Conservation (phyloP, 2,797 vertebrate genomes). For the Sebastes trivittatus region DNA sequence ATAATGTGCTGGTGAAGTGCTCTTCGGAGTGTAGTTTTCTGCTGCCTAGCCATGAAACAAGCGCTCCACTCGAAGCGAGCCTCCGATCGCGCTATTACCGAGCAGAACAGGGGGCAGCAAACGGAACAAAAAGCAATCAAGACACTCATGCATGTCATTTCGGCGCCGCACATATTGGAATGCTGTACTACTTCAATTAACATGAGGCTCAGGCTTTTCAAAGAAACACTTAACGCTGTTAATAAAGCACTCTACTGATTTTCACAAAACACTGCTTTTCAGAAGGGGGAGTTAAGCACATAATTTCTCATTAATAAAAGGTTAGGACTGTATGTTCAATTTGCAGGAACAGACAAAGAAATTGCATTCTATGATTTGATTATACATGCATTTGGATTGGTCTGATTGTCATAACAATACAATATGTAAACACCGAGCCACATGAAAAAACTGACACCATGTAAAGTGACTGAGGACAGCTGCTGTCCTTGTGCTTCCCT, state of each 20-base stretch:
- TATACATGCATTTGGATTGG: constrained; percentile 3
- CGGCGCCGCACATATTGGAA: constrained; percentile 72
- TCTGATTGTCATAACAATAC: background rate
- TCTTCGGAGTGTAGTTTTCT: constrained; percentile 85
- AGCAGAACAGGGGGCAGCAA: constrained; percentile 71
- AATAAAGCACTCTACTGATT: constrained; percentile 64
- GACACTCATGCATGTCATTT: constrained; percentile 76
- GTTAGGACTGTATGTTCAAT: constrained; percentile 31
- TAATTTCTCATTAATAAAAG: constrained; percentile 55
- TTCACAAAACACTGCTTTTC: constrained; percentile 60
- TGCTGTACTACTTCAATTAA: constrained; percentile 74
- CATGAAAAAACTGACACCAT: constrained; percentile 55
- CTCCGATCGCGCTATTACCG: constrained; percentile 66
- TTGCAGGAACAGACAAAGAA: constrained; percentile 18
- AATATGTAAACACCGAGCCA: constrained; percentile 24
- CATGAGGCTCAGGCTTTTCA: constrained; percentile 62
- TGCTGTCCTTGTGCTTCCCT: constrained; percentile 72
- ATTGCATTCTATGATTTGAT: background rate
- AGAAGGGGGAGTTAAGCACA: constrained; percentile 34
- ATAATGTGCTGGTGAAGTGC: constrained; percentile 82
- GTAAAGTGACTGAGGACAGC: constrained; percentile 74
- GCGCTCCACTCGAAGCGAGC: constrained; percentile 64
- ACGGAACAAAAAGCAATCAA: constrained; percentile 80
- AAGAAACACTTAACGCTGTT: constrained; percentile 66
- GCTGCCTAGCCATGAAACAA: constrained; percentile 83